A percentile compares a stretch with the other conserved stretches of the same genome.
These are phyloP conservation scores for Pangasius macronema DNA, from an alignment of 2,797 vertebrate genomes.

Conservation along the genomic window DNA sequence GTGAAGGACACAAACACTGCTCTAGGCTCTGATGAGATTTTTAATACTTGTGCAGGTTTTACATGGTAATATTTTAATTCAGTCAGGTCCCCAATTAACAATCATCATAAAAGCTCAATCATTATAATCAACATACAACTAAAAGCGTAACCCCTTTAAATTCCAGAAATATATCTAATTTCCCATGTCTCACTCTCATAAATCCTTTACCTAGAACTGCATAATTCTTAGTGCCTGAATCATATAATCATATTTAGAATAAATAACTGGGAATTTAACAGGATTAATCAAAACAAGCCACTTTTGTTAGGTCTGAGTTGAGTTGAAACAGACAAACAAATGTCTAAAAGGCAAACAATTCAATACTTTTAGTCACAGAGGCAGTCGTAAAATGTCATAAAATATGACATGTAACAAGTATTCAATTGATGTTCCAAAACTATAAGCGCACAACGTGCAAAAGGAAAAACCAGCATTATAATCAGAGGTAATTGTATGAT, in stretches of 20 bases:
- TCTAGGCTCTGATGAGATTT: neutral
- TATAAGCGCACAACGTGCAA: neutral
- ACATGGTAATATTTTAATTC: constrained; percentile 3
- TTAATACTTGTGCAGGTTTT: constrained; percentile 9
- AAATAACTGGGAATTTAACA: neutral
- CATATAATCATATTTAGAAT: neutral
- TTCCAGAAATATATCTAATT: neutral
- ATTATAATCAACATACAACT: neutral
- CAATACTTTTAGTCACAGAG: neutral
- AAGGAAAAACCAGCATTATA: neutral
- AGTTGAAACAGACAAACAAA: neutral
- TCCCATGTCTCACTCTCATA: neutral
- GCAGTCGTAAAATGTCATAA: neutral
- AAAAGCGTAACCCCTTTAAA: neutral
- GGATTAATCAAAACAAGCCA: neutral
- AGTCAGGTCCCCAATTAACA: neutral
- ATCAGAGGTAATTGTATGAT: neutral
- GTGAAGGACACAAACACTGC: neutral
- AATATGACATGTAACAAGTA: neutral
- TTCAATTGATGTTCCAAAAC: neutral
- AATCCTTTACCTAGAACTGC: neutral
- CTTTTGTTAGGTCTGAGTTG: neutral
- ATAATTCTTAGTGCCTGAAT: neutral
- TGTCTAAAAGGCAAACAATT: neutral
- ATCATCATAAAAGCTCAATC: neutral